Evolutionary conservation across 1,140 invertebrate species (phyloP), one percentile per base, ranked within the genome.

Genomic region (Dinothrombium tinctorium): DNA sequence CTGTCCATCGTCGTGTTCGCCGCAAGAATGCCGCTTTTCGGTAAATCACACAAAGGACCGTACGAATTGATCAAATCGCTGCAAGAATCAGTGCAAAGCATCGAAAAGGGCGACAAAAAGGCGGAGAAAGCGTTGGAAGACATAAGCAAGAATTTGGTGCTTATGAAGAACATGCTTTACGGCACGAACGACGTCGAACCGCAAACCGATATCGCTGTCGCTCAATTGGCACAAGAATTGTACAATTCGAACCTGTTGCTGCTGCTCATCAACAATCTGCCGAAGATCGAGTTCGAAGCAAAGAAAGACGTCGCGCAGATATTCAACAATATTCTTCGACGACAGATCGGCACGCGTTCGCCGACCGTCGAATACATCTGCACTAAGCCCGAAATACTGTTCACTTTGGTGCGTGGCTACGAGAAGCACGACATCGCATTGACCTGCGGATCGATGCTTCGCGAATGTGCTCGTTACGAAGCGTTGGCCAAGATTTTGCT

Each of bases 231-330:
- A 42, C 87, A 94, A 52, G 69, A 72, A 52, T 60, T 69, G 35
- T 72, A 71, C 50, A 94, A 90, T 58, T 82, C 74, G 54, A 87
- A 92, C 62, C 65, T 96, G 47, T 66, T 98, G 44, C 65, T 89
- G 36, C 61, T 87, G 43, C 70, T 98, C 29, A 84, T 98, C 55
- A 73, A 79, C 59, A 92, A 96, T 65, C 68, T 99, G 48, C 74
- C 75, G 58, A 73, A 80, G 53, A 90, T 99, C 54, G 92, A 98
- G 59, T 98, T 98, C 64, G 92, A 98, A 66, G 75, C 87, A 12
- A 95, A 95, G 58, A 98, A 98, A 63, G 92, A 99, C 72, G 90
- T 96, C 50, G 87, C 87, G 41, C 82, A 90, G 62, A 90, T 99
- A 46, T 96, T 98, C 61, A 96, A 96, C 62, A 98, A 98, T 69